Percentiles rank a stretch among this genome's conserved stretches.
phyloP scores from a whole-genome alignment of 1,140 invertebrate genomes.

The Ruditapes philippinarum region DNA sequence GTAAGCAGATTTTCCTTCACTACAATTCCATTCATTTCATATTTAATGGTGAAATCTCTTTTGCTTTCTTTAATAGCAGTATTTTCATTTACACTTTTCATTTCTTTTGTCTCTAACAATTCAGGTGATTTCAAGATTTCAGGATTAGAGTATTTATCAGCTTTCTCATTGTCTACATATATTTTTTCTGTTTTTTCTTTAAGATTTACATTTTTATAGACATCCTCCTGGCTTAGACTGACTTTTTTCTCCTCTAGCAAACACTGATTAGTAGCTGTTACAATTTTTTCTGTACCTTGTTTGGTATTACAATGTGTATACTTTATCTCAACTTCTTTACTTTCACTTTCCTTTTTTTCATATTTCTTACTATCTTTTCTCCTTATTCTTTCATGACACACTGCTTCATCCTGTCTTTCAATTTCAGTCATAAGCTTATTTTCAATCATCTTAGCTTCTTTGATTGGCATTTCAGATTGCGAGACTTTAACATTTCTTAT shows the following conservation, averaged over 20 bases:
- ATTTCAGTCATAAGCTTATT: too few species aligned
- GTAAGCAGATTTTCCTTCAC: constrained; percentile 60
- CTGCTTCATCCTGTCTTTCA: too few species aligned
- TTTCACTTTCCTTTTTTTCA: too few species aligned
- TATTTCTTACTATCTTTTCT: too few species aligned
- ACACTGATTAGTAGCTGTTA: background rate
- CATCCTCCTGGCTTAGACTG: too few species aligned
- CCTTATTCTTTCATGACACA: too few species aligned
- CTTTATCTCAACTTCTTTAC: too few species aligned
- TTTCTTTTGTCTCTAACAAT: background rate
- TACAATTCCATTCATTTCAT: constrained; percentile 59
- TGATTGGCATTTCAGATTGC: too few species aligned
- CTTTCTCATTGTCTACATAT: background rate
- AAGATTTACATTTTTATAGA: background rate
- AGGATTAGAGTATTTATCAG: background rate
- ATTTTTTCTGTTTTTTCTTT: background rate
- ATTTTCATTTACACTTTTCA: background rate
- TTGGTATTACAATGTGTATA: too few species aligned
- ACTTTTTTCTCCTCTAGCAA: too few species aligned
- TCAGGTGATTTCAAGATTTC: background rate
- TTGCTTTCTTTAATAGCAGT: constrained; percentile 8
- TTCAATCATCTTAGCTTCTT: too few species aligned
- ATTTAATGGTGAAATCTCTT: constrained; percentile 44
- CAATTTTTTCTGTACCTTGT: background rate
- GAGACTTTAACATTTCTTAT: too few species aligned